Percentiles rank a stretch among this genome's conserved stretches.
These are phyloP conservation scores for Penaeus monodon DNA, from an alignment of 2,888 invertebrate species.

Conservation along the genomic window DNA sequence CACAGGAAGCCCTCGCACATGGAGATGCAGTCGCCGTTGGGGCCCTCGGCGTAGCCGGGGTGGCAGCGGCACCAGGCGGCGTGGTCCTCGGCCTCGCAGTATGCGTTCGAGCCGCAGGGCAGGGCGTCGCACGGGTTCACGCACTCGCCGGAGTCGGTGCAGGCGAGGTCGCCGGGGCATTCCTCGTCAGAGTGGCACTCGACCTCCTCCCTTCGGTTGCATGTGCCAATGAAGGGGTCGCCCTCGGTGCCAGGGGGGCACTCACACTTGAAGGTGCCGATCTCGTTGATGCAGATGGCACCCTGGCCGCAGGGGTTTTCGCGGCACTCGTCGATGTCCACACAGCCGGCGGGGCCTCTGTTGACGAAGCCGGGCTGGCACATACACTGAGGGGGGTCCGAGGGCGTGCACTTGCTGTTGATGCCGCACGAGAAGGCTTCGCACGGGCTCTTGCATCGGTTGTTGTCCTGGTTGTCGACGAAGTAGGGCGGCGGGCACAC, in stretches of 20 bases:
- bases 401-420: slow-evolving; percentile 89
- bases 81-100: slow-evolving; percentile 89
- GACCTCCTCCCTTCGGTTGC: slow-evolving; percentile 55
- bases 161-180: slow-evolving; percentile 85
- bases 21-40: slow-evolving; percentile 85
- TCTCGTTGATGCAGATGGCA: slow-evolving; percentile 88
- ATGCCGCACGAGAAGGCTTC: slow-evolving; percentile 91
- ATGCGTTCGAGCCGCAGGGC: slow-evolving; percentile 85
- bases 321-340: slow-evolving; percentile 86
- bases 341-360: slow-evolving; percentile 85
- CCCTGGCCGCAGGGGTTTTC: slow-evolving; percentile 87
- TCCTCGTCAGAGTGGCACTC: slow-evolving; percentile 79
- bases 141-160: slow-evolving; percentile 82
- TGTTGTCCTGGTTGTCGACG: slow-evolving; percentile 83
- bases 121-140: slow-evolving; percentile 84
- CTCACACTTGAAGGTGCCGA: slow-evolving; percentile 86
- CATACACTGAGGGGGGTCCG: slow-evolving; percentile 88
- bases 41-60: slow-evolving; percentile 83
- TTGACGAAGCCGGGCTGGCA: slow-evolving; percentile 89
- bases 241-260: slow-evolving; percentile 71
- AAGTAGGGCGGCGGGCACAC: slow-evolving; percentile 92
- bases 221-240: slow-evolving; percentile 64
- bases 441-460: slow-evolving; percentile 84
- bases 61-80: slow-evolving; percentile 90
- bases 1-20: slow-evolving; percentile 69